Evolutionary conservation across 1,140 invertebrate genomes (phyloP), one percentile per base, ranked within the genome.

Genomic region (Berghia stephanieae): DNA sequence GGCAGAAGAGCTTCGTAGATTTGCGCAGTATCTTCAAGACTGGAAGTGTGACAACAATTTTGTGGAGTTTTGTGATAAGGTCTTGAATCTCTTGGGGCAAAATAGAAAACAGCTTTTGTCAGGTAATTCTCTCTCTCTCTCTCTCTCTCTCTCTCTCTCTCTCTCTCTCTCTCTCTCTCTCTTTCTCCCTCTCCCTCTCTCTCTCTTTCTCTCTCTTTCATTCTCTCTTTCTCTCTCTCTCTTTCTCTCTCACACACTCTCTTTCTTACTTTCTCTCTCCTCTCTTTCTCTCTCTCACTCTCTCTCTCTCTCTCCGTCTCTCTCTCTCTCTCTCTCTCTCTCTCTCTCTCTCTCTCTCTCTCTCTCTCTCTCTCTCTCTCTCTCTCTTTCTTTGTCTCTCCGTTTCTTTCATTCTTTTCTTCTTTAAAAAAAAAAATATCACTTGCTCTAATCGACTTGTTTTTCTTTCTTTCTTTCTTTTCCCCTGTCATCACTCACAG

Each of bases 51-150:
- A 88, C 57, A 84, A 86, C 75, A 83, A 85, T 18, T 86, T 90
- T 74, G 68, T 82, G 27, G 87, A 89, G 60, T 89, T 90, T 71
- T 89, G 88, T 79, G 85, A 90, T 46, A 85, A 86, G 40, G 83
- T 90, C 21, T 76, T 88, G 4, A 81, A 86, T 52, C 78, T 90
- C 40, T 89, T 87, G 81, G 89, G 89, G 16, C 79, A 81, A 38
- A 83, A 88, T 8, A 82, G 89, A 68, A 88, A 87, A 75, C 83
- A 90, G 79, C 77, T 89, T 0, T 68, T 79, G 36, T 76, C 79
- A n/a, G 79, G 79, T 80, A 38, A 72, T 42, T 27, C 34, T 18
- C 42, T 3, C 18, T 69, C 49, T 21, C 24, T 49, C 10, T 49
- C 10, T 49, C 10, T 13, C 10, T 49, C 10, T n/a, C 10, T 49